These are phyloP conservation scores for Heliopora coerulea DNA, from an alignment of 92 coral and sea anemone species.

Conservation along the genomic window DNA sequence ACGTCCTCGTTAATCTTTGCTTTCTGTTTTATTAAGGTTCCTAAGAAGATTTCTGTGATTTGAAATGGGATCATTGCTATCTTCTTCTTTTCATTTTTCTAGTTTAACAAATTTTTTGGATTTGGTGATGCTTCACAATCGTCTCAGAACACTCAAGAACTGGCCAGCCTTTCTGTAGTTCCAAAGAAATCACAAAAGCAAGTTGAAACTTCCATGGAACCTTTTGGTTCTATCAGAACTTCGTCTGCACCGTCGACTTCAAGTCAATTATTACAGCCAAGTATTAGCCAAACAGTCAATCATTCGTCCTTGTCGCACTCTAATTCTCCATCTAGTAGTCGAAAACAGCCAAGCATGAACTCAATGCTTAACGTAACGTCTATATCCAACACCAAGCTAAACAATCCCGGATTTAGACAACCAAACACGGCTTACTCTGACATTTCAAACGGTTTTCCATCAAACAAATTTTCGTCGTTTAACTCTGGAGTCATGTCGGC, in stretches of 20 bases:
- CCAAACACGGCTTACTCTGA: not conserved
- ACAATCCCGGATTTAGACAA: not conserved
- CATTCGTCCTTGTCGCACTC: not conserved
- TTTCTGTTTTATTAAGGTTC: too few relatives aligned
- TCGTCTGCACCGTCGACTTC: not conserved
- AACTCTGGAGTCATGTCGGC: not conserved
- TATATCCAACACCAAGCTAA: not conserved
- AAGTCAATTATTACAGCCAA: not conserved
- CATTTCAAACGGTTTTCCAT: not conserved
- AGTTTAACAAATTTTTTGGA: conserved; percentile 95
- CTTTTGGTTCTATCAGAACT: not conserved
- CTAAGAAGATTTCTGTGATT: too few relatives aligned
- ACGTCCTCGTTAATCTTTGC: too few relatives aligned
- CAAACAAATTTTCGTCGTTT: conserved; percentile 2
- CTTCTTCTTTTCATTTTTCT: conserved; percentile 21
- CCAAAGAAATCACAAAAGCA: not conserved
- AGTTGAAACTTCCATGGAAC: not conserved
- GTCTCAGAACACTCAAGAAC: conserved; percentile 32
- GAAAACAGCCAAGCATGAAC: not conserved
- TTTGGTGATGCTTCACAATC: conserved; percentile 49
- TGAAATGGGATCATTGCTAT: too few relatives aligned
- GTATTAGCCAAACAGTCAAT: not conserved
- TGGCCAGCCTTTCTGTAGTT: conserved; percentile 15
- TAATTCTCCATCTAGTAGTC: not conserved
- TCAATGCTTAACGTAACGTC: not conserved